Percentiles rank a stretch among this genome's conserved stretches.
phyloP scores from a whole-genome alignment of 1,140 invertebrate species.

The Zelostemma sp. region DNA sequence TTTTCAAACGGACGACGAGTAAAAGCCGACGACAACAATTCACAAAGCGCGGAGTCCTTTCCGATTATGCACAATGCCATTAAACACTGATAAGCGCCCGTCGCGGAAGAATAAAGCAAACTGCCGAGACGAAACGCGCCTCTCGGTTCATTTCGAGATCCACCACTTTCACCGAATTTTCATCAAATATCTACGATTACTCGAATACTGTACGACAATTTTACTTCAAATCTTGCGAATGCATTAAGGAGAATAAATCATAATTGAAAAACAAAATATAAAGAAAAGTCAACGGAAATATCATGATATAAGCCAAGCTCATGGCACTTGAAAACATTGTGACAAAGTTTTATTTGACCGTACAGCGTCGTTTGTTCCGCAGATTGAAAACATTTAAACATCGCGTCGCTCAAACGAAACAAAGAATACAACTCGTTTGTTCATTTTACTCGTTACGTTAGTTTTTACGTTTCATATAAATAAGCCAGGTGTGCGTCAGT shows the following conservation, averaged over 20 bases:
- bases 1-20: not conserved
- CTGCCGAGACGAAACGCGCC: slow-evolving; percentile 4
- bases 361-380: not conserved
- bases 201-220: slow-evolving; percentile 68
- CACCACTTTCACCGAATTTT: slow-evolving; percentile 62
- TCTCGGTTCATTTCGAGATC: slow-evolving; percentile 66
- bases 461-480: no score
- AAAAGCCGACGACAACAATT: not conserved
- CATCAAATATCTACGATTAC: slow-evolving; percentile 67
- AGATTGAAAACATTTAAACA: no score
- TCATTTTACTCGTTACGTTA: slow-evolving; percentile 38
- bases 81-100: not conserved
- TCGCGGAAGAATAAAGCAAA: not conserved
- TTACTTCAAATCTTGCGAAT: slow-evolving; percentile 69
- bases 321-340: slow-evolving; percentile 53
- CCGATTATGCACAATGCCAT: not conserved
- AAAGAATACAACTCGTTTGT: slow-evolving; percentile 5
- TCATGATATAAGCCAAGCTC: slow-evolving; percentile 66
- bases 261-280: slow-evolving; percentile 54
- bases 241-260: slow-evolving; percentile 60
- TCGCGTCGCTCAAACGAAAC: no score
- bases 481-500: slow-evolving; percentile 63
- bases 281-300: slow-evolving; percentile 57
- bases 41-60: not conserved
- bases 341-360: not conserved